Evolutionary conservation across 2,888 invertebrate genomes (phyloP).

Genomic region (Ceraclea dissimilis): DNA sequence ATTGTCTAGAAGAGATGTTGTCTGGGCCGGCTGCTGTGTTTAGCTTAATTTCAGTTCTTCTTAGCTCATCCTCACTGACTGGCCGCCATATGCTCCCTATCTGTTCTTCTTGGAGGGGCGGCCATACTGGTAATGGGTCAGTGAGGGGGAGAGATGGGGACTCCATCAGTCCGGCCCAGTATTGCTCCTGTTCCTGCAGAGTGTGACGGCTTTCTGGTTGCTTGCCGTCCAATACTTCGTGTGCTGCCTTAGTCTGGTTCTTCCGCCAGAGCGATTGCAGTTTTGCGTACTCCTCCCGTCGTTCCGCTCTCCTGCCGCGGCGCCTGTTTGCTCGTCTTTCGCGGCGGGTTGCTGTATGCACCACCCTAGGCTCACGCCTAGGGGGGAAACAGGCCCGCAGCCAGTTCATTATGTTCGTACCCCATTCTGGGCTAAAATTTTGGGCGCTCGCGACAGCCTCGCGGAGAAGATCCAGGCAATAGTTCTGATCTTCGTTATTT

Average conservation of each 20-base stretch:
- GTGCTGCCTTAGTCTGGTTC: background rate
- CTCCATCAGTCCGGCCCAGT: background rate
- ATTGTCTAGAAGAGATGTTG: background rate
- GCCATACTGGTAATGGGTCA: background rate
- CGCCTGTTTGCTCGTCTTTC: too few relatives aligned
- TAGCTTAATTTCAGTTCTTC: background rate
- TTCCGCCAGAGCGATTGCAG: background rate
- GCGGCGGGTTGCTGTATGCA: too few relatives aligned
- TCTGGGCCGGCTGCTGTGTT: conserved; percentile 1
- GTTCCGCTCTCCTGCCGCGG: background rate
- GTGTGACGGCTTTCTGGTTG: background rate
- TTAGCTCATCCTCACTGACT: background rate
- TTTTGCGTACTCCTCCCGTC: background rate
- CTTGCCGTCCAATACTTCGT: background rate
- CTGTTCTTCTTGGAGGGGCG: background rate
- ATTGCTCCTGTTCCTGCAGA: background rate
- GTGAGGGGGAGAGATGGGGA: background rate
- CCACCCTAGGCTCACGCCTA: too few relatives aligned
- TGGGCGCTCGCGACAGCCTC: background rate
- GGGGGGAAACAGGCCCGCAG: background rate
- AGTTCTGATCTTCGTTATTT: background rate
- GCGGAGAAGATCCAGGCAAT: background rate
- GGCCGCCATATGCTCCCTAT: background rate
- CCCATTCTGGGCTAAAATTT: background rate
- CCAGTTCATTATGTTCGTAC: background rate